Base-by-base conservation (phyloP, 2,888 invertebrate species). In the Ectropis crepuscularia region DNA sequence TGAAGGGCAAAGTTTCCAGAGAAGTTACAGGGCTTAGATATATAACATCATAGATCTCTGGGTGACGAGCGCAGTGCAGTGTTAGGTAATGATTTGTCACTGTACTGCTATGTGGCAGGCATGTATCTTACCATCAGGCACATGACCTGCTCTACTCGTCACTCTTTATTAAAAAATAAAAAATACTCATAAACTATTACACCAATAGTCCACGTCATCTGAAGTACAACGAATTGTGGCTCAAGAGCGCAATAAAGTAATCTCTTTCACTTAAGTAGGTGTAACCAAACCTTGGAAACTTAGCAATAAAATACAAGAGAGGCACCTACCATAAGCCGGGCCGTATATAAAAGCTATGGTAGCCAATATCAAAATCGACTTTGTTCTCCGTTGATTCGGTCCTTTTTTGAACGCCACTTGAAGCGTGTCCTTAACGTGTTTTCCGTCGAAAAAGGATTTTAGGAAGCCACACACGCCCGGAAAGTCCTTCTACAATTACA, bases 401-500 rank as follows among this genome's bases (percentile, higher is more conserved):
- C 90, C 91, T 28, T 83, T 87, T 82, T 91, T 94, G 78, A 94
- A 93, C 51, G 92, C 92, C 0, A 94, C 91, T 51, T 83, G 81
- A 5, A 94, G 75, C 0, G 94, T 93, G 53, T 94, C 91, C 63
- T 83, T 88, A 36, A 94, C 90, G 73, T 94, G 93, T 74, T 87
- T 86, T 37, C 92, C 73, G 77, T 94, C 88, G 74, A 94, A 94
- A 77, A 94, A 93, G 64, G 86, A 83, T 81, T 84, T 90, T 2
- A 90, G 73, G 70, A 85, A 89, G 67, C 76, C 75, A 63, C 80
- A 67, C 62, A 77, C 67, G 69, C 74, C 71, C 39, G 74, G 65
- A 67, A 80, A 69, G 73, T 80, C 76, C 61, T 78, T 75, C 86
- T 86, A 82, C 61, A 84, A 86, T 78, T 78, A 78, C 74, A 76